A percentile compares a stretch with the other conserved stretches of the same genome.
These are phyloP conservation scores for Steinernema scapterisci DNA, from an alignment of 2,888 invertebrate genomes.

Conservation along the genomic window DNA sequence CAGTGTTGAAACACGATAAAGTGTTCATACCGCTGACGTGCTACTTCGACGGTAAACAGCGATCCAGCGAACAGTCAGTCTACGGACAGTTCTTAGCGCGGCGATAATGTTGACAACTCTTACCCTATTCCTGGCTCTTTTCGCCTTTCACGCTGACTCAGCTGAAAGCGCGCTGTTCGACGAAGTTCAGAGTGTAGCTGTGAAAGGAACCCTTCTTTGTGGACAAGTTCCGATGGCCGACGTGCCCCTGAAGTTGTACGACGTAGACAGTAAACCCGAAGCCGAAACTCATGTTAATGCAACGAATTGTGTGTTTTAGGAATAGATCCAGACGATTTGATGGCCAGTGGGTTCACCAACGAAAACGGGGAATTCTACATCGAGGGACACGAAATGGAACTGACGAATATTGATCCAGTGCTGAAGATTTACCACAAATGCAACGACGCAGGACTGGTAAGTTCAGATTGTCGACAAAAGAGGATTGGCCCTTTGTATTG, in stretches of 20 bases:
- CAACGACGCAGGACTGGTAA: constrained; percentile 51
- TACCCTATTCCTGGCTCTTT: background rate
- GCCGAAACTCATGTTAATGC: background rate
- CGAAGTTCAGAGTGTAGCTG: constrained; percentile 48
- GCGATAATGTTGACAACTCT: background rate
- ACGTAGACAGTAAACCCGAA: constrained; percentile 54
- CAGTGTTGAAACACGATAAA: constrained; percentile 3
- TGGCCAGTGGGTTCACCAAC: constrained; percentile 39
- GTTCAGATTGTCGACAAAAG: background rate
- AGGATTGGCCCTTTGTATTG: background rate
- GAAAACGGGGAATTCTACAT: constrained; percentile 50
- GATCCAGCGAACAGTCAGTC: background rate
- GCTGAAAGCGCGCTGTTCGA: background rate
- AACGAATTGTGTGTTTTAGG: background rate
- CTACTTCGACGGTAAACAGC: background rate
- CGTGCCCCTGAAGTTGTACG: constrained; percentile 59
- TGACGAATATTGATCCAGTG: constrained; percentile 57
- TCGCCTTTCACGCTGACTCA: background rate
- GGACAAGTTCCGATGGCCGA: constrained; percentile 54
- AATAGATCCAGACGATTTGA: constrained; percentile 36
- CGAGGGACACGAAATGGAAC: constrained; percentile 52
- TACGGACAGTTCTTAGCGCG: background rate
- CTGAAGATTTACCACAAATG: constrained; percentile 59
- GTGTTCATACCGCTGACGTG: background rate
- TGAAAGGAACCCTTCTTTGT: constrained; percentile 58